A percentile compares a stretch with the other conserved stretches of the same genome.
These are phyloP conservation scores for Nannobrachium achirus DNA, from an alignment of 2,113 vertebrate genomes.

Conservation along the genomic window DNA sequence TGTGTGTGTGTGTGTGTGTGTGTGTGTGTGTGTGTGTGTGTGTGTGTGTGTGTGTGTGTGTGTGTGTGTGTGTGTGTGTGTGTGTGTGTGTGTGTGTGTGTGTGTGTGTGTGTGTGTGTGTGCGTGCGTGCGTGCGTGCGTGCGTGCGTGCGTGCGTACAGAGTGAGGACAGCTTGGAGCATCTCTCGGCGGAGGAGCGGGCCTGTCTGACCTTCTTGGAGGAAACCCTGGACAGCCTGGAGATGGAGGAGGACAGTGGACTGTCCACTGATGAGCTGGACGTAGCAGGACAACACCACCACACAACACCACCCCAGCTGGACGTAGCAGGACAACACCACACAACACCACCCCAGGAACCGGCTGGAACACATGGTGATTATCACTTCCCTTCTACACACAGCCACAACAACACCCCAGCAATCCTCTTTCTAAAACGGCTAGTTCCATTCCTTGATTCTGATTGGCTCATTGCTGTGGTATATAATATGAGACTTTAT, in stretches of 20 bases:
- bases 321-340: slow-evolving; percentile 22
- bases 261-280: slow-evolving; percentile 82
- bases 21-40: too few relatives aligned
- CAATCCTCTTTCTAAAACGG: too few relatives aligned
- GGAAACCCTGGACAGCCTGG: slow-evolving; percentile 90
- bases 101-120: not conserved
- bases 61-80: too few relatives aligned
- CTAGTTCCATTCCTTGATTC: too few relatives aligned
- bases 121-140: not conserved
- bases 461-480: too few relatives aligned
- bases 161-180: slow-evolving; percentile 88
- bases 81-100: too few relatives aligned
- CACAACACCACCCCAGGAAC: too few relatives aligned
- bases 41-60: too few relatives aligned
- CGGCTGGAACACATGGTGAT: too few relatives aligned
- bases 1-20: not conserved
- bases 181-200: slow-evolving; percentile 89
- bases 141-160: slow-evolving; percentile 49
- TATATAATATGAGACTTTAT: too few relatives aligned
- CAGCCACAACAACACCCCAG: not conserved
- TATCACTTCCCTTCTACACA: not conserved
- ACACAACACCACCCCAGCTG: not conserved
- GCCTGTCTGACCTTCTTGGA: slow-evolving; percentile 92
- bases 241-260: slow-evolving; percentile 87
- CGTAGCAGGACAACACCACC: too few relatives aligned